Conservation (phyloP, 2,113 vertebrate genomes). For the Malaclemys terrapin region DNA sequence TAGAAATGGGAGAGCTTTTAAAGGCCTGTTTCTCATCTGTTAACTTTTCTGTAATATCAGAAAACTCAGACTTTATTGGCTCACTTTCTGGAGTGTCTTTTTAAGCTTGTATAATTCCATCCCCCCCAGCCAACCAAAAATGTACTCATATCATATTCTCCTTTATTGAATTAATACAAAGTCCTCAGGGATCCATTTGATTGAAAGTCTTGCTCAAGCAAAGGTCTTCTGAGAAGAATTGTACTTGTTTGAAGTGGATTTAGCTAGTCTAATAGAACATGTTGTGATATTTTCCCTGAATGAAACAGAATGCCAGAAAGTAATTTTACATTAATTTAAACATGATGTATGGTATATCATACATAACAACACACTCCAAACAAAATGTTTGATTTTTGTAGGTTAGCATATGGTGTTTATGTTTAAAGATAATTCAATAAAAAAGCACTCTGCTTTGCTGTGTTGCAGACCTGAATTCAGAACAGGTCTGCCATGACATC, state of each 20-base stretch:
- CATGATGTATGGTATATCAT: background rate
- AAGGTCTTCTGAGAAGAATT: background rate
- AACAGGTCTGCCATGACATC: conserved; percentile 58
- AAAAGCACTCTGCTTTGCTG: background rate
- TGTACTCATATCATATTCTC: background rate
- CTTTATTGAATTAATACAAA: conserved; percentile 26
- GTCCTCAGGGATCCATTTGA: background rate
- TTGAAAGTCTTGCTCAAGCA: background rate
- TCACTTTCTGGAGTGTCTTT: background rate
- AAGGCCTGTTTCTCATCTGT: conserved; percentile 34
- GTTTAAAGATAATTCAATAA: conserved; percentile 34
- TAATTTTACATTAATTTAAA: conserved; percentile 5
- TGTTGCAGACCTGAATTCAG: conserved; percentile 26
- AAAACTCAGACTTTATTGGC: background rate
- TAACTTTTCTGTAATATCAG: background rate
- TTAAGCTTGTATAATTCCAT: background rate
- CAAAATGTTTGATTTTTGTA: background rate
- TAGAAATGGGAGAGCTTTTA: background rate
- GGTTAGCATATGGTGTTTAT: background rate
- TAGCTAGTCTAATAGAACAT: background rate
- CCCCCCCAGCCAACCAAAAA: background rate
- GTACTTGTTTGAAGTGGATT: conserved; percentile 30
- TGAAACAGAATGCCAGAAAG: background rate
- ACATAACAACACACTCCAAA: background rate
- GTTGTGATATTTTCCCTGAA: background rate